Evolutionary conservation across 1,140 invertebrate species (phyloP).

Genomic region (Drosophila sucinea): DNA sequence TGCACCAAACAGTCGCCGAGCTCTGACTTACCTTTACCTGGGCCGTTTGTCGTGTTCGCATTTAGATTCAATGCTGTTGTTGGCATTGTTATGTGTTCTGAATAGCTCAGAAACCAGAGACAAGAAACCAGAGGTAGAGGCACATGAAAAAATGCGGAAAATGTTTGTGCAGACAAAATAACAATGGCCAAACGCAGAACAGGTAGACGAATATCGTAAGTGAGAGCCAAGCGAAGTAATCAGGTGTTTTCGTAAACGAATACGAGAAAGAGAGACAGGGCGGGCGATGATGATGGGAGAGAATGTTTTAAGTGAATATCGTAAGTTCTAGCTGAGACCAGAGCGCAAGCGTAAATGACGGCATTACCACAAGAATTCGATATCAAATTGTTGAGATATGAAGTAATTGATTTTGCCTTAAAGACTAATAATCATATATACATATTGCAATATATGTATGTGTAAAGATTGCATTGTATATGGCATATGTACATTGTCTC

Average conservation of each 20-base stretch:
- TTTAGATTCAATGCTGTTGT: constrained; percentile 15
- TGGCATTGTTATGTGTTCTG: constrained; percentile 56
- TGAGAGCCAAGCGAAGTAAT: constrained; percentile 1
- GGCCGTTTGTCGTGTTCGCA: constrained; percentile 13
- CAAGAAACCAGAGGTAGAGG: constrained; percentile 4
- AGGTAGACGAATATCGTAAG: constrained; percentile 68
- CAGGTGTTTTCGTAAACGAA: constrained; percentile 13
- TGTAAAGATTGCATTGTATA: too few relatives aligned
- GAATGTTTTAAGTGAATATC: constrained; percentile 38
- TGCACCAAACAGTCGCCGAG: neutral
- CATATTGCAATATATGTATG: too few relatives aligned
- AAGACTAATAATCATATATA: too few relatives aligned
- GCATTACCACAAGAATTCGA: neutral
- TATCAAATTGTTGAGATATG: constrained; percentile 1
- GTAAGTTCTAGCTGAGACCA: constrained; percentile 28
- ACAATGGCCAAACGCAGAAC: constrained; percentile 47
- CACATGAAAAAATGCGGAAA: constrained; percentile 76
- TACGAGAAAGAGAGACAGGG: constrained; percentile 10
- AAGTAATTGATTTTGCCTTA: neutral
- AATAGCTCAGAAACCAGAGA: constrained; percentile 27
- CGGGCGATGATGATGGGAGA: neutral
- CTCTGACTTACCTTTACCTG: neutral
- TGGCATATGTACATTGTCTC: neutral
- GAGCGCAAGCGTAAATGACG: constrained; percentile 34
- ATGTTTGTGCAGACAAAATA: constrained; percentile 69